phyloP scores from a whole-genome alignment of 2,797 vertebrate species.

The Octomys mimax region DNA sequence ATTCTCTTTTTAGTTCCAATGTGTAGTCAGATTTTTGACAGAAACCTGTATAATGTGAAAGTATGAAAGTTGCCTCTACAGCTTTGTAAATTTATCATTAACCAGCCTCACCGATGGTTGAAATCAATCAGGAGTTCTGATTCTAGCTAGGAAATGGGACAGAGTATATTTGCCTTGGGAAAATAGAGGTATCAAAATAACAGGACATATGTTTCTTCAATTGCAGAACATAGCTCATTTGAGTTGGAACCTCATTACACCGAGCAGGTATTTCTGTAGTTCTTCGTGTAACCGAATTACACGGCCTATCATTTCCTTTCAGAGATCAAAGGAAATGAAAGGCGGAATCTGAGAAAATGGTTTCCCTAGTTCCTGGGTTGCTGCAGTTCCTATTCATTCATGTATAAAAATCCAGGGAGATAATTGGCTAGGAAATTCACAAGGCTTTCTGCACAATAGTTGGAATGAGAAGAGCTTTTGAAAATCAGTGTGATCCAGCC shows the following conservation, averaged over 20 bases:
- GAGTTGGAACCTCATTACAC: constrained; percentile 55
- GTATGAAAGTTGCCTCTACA: constrained; percentile 27
- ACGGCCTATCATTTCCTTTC: constrained; percentile 59
- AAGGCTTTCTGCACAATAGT: constrained; percentile 45
- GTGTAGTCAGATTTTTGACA: constrained; percentile 1
- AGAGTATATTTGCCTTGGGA: constrained; percentile 31
- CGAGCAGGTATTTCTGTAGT: constrained; percentile 52
- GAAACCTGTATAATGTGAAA: constrained; percentile 44
- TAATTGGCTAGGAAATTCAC: constrained; percentile 53
- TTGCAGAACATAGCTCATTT: constrained; percentile 55
- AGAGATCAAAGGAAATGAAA: constrained; percentile 67
- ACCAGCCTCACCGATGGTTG: constrained; percentile 40
- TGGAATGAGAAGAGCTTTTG: constrained; percentile 54
- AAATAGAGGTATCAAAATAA: constrained; percentile 35
- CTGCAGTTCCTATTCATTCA: constrained; percentile 51
- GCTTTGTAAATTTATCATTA: constrained; percentile 52
- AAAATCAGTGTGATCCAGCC: constrained; percentile 24
- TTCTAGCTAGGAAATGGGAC: constrained; percentile 17
- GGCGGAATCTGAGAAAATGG: constrained; percentile 49
- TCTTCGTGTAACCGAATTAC: constrained; percentile 54
- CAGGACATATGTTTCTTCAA: constrained; percentile 26
- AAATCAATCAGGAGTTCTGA: constrained; percentile 54
- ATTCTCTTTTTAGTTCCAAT: background rate
- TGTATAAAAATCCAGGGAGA: constrained; percentile 65
- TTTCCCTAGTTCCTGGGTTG: constrained; percentile 47